Evolutionary conservation across 2,113 vertebrate genomes (phyloP).

Genomic region (Empidonax alnorum): DNA sequence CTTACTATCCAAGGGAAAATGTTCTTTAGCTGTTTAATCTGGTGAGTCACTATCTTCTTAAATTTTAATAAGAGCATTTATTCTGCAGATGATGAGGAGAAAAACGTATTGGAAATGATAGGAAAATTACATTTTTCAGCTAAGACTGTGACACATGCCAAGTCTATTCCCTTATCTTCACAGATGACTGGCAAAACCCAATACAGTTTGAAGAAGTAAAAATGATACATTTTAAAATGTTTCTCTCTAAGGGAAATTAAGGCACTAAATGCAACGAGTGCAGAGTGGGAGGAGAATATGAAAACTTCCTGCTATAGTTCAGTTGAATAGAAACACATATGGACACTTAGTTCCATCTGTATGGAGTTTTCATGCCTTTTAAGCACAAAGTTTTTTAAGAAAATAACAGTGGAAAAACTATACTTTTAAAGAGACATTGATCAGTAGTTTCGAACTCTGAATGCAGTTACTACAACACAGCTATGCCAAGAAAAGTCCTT

Average conservation of each 20-base stretch:
- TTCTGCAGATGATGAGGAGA: not conserved
- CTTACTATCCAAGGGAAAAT: not conserved
- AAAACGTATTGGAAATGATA: not conserved
- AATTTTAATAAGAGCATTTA: conserved; percentile 34
- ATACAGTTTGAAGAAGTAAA: conserved; percentile 9
- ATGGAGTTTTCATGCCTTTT: not conserved
- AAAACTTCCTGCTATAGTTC: conserved; percentile 30
- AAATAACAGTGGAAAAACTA: not conserved
- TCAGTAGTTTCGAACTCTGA: not conserved
- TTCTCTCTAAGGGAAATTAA: conserved; percentile 46
- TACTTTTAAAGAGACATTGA: not conserved
- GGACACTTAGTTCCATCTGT: conserved; percentile 24
- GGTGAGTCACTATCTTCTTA: conserved; percentile 31
- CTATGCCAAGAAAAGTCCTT: not conserved
- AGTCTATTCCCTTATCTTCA: conserved; percentile 34
- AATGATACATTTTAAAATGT: conserved; percentile 16
- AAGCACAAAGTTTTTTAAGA: conserved; percentile 20
- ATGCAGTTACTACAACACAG: not conserved
- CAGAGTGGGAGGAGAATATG: not conserved
- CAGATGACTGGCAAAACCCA: conserved; percentile 46
- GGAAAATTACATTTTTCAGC: conserved; percentile 35
- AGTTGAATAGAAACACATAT: conserved; percentile 24
- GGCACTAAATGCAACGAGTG: not conserved
- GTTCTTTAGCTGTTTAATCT: conserved; percentile 25
- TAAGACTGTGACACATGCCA: not conserved